Base-by-base conservation (phyloP, 2,888 invertebrate species). In the Amphipoea oculea region DNA sequence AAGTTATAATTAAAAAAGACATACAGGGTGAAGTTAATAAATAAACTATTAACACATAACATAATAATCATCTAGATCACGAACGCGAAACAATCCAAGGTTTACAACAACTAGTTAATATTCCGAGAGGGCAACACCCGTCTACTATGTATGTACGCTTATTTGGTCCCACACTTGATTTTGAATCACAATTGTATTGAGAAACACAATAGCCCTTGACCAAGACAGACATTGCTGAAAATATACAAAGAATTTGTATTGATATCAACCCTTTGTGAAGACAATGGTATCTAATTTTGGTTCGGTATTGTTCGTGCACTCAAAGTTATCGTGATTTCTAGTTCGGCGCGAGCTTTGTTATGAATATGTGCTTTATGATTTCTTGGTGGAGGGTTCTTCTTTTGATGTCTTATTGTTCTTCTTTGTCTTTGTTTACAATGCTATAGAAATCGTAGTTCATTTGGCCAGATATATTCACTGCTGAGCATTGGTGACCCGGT, bases 191-290 rank as follows among this genome's bases (percentile, higher is more conserved):
- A 89, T 88, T 83, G 82, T 83, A 69, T 89, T 88, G 78, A 66
- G 83, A 80, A 85, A 89, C 66, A 88, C 88, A 89, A 89, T 89
- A 65, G 88, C 80, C 83, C 88, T 88, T 89, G 89, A 84, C 86
- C 85, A 89, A 86, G 76, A 78, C 85, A 77, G 85, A 75, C 57
- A 76, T 79, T 82, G 80, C 86, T 88, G 77, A 82, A 86, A 88
- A 85, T 88, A 79, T 84, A 88, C 84, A 83, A 88, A 88, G 88
- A 86, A 86, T 88, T 83, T 71, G 76, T 82, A 88, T 88, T 80
- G 84, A 88, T 76, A 79, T 79, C 80, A 83, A 84, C 83, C 88
- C 86, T 87, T 86, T 84, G 73, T 77, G 62, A 71, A 86, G 79
- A 88, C 88, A 88, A 88, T 87, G 86, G 71, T 63, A 72, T 77